A percentile compares a stretch with the other conserved stretches of the same genome.
phyloP scores from a whole-genome alignment of 2,888 invertebrate species.

The Heliconius hortense region DNA sequence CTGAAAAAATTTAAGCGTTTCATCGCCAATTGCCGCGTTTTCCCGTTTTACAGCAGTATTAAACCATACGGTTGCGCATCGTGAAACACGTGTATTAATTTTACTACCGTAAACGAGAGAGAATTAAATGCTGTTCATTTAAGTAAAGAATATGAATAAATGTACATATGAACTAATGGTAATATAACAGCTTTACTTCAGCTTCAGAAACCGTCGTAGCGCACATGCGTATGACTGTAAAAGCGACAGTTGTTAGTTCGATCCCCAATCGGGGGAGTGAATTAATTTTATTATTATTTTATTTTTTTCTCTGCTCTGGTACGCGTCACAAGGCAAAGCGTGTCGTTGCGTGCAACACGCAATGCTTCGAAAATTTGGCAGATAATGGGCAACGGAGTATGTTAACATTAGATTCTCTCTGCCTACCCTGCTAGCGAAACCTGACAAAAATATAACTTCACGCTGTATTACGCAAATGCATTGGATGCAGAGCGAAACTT shows the following conservation, averaged over 20 bases:
- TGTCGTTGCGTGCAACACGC: no score
- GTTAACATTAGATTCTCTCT: no score
- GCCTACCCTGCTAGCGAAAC: no score
- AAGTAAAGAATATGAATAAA: background rate
- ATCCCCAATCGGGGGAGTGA: background rate
- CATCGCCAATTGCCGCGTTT: slow-evolving; percentile 47
- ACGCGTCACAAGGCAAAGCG: no score
- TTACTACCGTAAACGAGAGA: slow-evolving; percentile 34
- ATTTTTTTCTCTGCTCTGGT: no score
- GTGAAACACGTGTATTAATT: slow-evolving; percentile 43
- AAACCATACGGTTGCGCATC: slow-evolving; percentile 39
- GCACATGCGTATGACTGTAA: background rate
- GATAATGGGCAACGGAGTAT: no score
- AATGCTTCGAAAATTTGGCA: no score
- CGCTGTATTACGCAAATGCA: no score
- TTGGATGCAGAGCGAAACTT: no score
- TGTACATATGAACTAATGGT: background rate
- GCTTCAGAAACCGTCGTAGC: background rate
- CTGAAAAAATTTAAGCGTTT: slow-evolving; percentile 35
- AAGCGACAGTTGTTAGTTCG: background rate
- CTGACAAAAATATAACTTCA: no score
- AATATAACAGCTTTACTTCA: background rate
- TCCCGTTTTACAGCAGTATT: slow-evolving; percentile 43
- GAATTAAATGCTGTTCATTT: slow-evolving; percentile 1
- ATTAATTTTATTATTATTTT: no score